A percentile compares a stretch with the other conserved stretches of the same genome.
Conservation (phyloP, 2,888 invertebrate genomes). For the Limulus polyphemus region DNA sequence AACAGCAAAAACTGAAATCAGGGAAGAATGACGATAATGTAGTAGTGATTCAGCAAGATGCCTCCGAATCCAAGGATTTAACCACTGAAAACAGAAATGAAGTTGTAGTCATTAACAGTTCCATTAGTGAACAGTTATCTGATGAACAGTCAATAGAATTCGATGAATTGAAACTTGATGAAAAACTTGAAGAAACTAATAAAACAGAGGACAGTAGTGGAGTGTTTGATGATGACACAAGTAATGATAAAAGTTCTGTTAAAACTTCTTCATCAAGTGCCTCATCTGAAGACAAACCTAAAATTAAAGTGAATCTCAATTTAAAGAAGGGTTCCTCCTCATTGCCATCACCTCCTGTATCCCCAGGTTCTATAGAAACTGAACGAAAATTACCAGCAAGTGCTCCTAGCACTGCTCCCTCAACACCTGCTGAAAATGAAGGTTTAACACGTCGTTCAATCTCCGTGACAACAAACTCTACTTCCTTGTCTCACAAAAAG, state of each 20-base stretch:
- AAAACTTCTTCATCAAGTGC: background rate
- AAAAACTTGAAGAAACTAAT: too few relatives aligned
- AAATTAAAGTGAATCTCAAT: constrained; percentile 22
- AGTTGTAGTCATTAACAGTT: too few relatives aligned
- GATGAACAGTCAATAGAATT: too few relatives aligned
- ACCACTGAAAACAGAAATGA: too few relatives aligned
- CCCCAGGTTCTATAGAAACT: constrained; percentile 6
- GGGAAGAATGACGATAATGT: background rate
- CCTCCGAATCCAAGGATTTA: background rate
- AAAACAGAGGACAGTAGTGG: background rate
- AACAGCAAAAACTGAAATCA: background rate
- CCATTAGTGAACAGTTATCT: too few relatives aligned
- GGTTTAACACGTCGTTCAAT: too few relatives aligned
- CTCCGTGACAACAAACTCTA: too few relatives aligned
- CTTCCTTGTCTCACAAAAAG: constrained; percentile 1
- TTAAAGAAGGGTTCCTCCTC: constrained; percentile 11
- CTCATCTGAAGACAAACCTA: constrained; percentile 4
- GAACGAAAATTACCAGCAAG: too few relatives aligned
- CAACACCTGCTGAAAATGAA: too few relatives aligned
- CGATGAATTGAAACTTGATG: too few relatives aligned
- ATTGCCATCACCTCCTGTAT: constrained; percentile 18
- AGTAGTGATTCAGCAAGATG: background rate
- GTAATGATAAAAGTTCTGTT: background rate
- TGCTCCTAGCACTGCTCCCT: too few relatives aligned
- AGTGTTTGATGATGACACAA: background rate